Percentiles rank a stretch among this genome's conserved stretches.
phyloP scores from a whole-genome alignment of 2,113 vertebrate species.

The Zapus hudsonius region DNA sequence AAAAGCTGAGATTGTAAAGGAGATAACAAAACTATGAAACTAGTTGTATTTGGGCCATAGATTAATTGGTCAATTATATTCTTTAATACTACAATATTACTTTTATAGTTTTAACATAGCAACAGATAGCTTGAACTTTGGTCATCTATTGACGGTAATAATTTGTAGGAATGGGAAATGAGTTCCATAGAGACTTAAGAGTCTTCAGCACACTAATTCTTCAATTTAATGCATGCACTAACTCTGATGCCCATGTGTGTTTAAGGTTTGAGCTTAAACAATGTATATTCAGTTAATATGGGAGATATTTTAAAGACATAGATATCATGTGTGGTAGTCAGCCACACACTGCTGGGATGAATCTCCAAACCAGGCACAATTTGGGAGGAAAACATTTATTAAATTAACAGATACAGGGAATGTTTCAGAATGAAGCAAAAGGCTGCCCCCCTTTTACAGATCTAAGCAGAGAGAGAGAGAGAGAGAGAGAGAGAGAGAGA shows the following conservation, averaged over 20 bases:
- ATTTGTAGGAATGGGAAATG: conserved; percentile 16
- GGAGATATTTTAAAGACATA: not conserved
- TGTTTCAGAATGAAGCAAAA: no score
- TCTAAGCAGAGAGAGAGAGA: no score
- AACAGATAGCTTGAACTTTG: conserved; percentile 1
- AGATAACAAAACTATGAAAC: conserved; percentile 27
- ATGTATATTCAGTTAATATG: not conserved
- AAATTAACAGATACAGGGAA: no score
- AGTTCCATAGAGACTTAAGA: not conserved
- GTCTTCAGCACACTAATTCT: conserved; percentile 15
- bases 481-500: no score
- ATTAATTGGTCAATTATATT: conserved; percentile 49
- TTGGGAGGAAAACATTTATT: no score
- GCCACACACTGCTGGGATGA: no score
- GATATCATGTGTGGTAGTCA: no score
- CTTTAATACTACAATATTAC: conserved; percentile 9
- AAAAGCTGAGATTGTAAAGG: not conserved
- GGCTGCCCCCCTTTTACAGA: no score
- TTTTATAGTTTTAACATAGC: conserved; percentile 34
- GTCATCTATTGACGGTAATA: conserved; percentile 7
- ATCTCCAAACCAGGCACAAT: no score
- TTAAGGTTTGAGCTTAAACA: conserved; percentile 47
- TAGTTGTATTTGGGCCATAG: conserved; percentile 24
- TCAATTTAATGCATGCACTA: not conserved
- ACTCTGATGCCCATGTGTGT: not conserved